Evolutionary conservation across 2,888 invertebrate genomes (phyloP).

Genomic region (Eupithecia centaureata): DNA sequence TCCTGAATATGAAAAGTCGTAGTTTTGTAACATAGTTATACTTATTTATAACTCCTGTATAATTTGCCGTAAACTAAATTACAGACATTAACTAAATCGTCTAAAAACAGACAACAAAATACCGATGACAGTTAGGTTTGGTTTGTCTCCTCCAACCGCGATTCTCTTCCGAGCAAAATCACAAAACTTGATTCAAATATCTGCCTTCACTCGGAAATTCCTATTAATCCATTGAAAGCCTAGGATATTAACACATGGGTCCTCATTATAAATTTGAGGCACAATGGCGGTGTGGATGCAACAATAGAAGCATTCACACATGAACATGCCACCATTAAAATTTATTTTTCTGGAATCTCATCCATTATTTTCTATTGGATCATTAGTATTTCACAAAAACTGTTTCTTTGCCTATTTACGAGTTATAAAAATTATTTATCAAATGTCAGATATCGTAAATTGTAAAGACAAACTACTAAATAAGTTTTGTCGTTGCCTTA

Average conservation of each 20-base stretch:
- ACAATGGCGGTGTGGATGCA: constrained; percentile 60
- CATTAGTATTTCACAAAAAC: constrained; percentile 22
- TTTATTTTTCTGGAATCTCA: constrained; percentile 34
- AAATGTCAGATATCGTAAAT: no score
- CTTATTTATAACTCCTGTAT: no score
- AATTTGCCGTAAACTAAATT: no score
- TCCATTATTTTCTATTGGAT: constrained; percentile 48
- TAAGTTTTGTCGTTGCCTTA: no score
- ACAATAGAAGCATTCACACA: constrained; percentile 66
- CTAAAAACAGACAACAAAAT: no score
- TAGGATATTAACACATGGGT: constrained; percentile 40
- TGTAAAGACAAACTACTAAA: background rate
- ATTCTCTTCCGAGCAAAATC: background rate
- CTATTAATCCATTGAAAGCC: constrained; percentile 24
- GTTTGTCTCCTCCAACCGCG: no score
- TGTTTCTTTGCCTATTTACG: constrained; percentile 26
- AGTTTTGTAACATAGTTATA: no score
- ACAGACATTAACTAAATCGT: no score
- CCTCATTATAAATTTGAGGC: constrained; percentile 60
- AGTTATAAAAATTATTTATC: background rate
- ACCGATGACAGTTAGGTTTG: no score
- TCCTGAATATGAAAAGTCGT: no score
- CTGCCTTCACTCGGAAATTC: background rate
- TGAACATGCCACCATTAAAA: constrained; percentile 47
- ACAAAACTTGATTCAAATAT: background rate